A percentile compares a stretch with the other conserved stretches of the same genome.
Conservation (phyloP, 1,140 invertebrate genomes). For the Drosophila simulans region DNA sequence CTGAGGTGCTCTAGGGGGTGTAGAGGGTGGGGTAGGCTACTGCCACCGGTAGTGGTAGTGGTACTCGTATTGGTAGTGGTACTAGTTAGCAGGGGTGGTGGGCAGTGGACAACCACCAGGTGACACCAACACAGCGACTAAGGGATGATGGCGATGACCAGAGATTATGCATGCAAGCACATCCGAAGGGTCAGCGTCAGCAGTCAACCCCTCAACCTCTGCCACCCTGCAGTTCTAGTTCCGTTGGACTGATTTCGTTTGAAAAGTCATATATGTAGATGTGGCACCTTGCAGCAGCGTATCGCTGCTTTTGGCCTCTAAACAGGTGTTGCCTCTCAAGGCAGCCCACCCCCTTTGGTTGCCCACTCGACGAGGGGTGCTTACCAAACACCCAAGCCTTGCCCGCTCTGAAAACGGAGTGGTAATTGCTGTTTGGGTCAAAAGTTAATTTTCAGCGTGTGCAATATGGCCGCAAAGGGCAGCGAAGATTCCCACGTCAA, state of each 20-base stretch:
- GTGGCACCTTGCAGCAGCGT: slow-evolving; percentile 52
- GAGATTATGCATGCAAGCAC: slow-evolving; percentile 80
- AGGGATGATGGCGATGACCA: slow-evolving; percentile 75
- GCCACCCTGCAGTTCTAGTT: slow-evolving; percentile 64
- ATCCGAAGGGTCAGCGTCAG: slow-evolving; percentile 60
- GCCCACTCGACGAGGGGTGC: slow-evolving; percentile 38
- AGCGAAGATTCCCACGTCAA: slow-evolving; percentile 73
- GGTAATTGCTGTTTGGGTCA: slow-evolving; percentile 76
- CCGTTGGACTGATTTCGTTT: slow-evolving; percentile 75
- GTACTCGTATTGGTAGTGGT: neutral
- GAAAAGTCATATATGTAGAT: slow-evolving; percentile 64
- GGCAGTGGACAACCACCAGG: slow-evolving; percentile 66
- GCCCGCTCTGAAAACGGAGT: slow-evolving; percentile 14
- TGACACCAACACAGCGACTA: slow-evolving; percentile 56
- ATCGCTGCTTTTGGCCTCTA: slow-evolving; percentile 16
- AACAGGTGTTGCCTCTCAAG: slow-evolving; percentile 82
- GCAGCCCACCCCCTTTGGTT: slow-evolving; percentile 17
- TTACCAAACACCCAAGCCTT: slow-evolving; percentile 4
- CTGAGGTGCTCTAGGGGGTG: slow-evolving; percentile 24
- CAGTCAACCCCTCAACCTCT: slow-evolving; percentile 29
- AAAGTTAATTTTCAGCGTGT: slow-evolving; percentile 76
- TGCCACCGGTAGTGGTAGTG: no score
- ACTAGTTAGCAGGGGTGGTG: slow-evolving; percentile 36
- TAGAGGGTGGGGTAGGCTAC: slow-evolving; percentile 5
- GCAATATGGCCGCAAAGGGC: slow-evolving; percentile 61